These are phyloP conservation scores for Podargus strigoides DNA, from an alignment of 2,797 vertebrate species.

Conservation along the genomic window DNA sequence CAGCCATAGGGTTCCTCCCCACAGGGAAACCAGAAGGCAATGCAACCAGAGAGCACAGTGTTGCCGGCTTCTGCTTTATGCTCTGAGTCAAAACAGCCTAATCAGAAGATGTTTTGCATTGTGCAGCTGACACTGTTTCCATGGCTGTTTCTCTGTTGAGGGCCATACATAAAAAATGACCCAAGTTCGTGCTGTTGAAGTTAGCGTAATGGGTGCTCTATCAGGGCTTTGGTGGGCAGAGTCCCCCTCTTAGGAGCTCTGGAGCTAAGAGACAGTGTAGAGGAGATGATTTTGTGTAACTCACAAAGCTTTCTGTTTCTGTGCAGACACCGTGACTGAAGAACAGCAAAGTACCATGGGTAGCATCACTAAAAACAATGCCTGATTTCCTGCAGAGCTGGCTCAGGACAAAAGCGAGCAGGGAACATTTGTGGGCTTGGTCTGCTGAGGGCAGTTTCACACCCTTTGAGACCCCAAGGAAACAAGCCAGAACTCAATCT, in stretches of 20 bases:
- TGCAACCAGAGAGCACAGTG: background rate
- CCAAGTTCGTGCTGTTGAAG: background rate
- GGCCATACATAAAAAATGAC: background rate
- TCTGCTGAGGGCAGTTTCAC: background rate
- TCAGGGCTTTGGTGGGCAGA: background rate
- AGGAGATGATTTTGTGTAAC: background rate
- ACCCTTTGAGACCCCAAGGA: background rate
- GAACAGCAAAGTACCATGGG: background rate
- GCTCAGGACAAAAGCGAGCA: background rate
- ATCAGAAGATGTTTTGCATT: background rate
- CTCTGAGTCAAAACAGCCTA: background rate
- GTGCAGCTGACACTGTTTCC: background rate
- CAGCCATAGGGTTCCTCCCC: background rate
- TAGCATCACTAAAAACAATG: background rate
- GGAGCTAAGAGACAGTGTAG: background rate
- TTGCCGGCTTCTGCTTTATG: background rate
- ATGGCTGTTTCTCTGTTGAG: background rate
- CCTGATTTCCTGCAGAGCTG: background rate
- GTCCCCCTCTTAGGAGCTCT: background rate
- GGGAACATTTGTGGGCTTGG: background rate
- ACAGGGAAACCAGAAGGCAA: background rate
- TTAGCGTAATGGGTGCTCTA: accelerated
- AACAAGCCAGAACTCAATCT: background rate
- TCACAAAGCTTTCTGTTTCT: accelerated
- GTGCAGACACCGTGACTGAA: background rate